Evolutionary conservation across 2,888 invertebrate genomes (phyloP).

Genomic region (Eurytoma adleriae): DNA sequence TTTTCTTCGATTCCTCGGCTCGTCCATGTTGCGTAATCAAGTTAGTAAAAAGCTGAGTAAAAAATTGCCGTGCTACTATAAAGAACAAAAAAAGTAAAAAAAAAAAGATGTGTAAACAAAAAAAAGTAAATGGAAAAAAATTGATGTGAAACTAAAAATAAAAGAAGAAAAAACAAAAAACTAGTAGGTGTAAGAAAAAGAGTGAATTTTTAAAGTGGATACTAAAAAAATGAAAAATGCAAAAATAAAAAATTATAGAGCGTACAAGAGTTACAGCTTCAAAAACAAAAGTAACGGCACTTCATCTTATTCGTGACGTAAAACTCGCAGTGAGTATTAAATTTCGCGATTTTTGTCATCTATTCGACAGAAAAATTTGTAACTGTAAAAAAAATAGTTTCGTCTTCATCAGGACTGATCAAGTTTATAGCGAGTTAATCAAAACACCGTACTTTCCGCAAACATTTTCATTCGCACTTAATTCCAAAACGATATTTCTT

Average conservation of each 20-base stretch:
- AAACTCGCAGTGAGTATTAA: constrained; percentile 19
- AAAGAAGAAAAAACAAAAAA: constrained; percentile 48
- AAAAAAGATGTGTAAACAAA: background rate
- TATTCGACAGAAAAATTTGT: constrained; percentile 2
- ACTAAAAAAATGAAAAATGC: constrained; percentile 45
- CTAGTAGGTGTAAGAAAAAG: constrained; percentile 48
- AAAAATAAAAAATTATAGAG: constrained; percentile 48
- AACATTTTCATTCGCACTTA: background rate
- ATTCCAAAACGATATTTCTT: background rate
- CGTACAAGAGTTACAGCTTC: constrained; percentile 38
- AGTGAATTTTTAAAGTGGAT: constrained; percentile 14
- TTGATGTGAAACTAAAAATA: constrained; percentile 2
- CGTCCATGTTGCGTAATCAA: constrained; percentile 55
- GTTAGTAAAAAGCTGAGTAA: constrained; percentile 68
- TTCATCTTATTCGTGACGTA: constrained; percentile 61
- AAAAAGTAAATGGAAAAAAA: constrained; percentile 11
- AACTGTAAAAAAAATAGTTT: background rate
- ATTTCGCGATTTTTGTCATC: constrained; percentile 5
- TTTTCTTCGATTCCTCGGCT: constrained; percentile 56
- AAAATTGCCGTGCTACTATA: constrained; percentile 59
- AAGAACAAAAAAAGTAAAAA: constrained; percentile 24
- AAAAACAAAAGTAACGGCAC: constrained; percentile 63
- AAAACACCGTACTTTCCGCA: background rate
- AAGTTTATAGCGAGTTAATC: constrained; percentile 63
- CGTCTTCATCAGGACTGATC: constrained; percentile 67